Conservation (phyloP, 1,140 invertebrate species). For the Bombus picipes region DNA sequence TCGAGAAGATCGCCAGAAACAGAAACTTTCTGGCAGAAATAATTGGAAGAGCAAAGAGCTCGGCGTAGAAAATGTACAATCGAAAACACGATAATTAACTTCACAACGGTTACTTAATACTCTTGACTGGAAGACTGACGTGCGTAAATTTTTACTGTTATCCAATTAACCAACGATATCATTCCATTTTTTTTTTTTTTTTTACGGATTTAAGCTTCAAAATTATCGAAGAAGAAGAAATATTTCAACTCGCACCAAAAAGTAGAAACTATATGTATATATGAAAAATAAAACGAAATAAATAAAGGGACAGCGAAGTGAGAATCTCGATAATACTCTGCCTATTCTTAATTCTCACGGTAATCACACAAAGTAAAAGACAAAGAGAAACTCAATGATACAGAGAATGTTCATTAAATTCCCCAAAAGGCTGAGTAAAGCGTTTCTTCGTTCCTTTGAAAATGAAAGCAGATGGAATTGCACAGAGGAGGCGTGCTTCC, state of each 20-base stretch:
- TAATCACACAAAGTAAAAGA: neutral
- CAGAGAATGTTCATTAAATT: neutral
- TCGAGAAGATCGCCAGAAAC: neutral
- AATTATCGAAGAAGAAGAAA: neutral
- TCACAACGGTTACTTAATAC: slow-evolving; percentile 9
- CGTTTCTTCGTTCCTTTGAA: neutral
- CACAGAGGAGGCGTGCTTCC: neutral
- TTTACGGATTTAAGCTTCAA: too few species aligned
- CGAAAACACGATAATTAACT: slow-evolving; percentile 26
- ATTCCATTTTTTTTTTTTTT: neutral
- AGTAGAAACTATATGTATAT: too few species aligned
- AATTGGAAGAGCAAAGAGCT: slow-evolving; percentile 22
- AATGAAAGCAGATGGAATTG: neutral
- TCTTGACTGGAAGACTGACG: neutral
- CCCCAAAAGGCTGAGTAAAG: neutral
- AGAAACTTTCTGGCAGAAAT: neutral
- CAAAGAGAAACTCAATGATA: neutral
- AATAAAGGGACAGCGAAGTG: neutral
- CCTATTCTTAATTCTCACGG: neutral
- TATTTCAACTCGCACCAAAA: too few species aligned
- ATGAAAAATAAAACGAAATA: neutral
- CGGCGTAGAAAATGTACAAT: neutral
- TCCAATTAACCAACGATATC: neutral
- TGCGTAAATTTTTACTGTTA: slow-evolving; percentile 13
- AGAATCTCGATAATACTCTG: neutral